Conservation (phyloP, 2,113 vertebrate species). For the Elgaria multicarinata region DNA sequence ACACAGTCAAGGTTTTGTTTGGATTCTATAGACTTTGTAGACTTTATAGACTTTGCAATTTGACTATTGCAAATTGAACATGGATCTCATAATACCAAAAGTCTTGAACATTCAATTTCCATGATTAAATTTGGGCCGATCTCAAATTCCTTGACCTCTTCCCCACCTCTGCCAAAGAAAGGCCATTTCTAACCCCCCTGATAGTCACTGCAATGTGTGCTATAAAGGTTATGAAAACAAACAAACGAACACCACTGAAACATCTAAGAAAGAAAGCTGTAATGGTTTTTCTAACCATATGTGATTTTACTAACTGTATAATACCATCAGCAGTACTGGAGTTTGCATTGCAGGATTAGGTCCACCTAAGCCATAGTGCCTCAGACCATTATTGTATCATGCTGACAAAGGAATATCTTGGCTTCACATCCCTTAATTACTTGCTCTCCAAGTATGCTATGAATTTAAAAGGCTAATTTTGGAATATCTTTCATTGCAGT, state of each 20-base stretch:
- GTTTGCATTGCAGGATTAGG: conserved; percentile 6
- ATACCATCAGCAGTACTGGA: not conserved
- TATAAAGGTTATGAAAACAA: not conserved
- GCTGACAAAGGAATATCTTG: conserved; percentile 6
- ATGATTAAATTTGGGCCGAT: not conserved
- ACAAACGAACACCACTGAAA: not conserved
- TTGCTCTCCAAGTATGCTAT: conserved; percentile 6
- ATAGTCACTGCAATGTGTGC: not conserved
- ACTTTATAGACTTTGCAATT: too few relatives aligned
- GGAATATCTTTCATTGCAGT: conserved; percentile 29
- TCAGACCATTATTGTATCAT: conserved; percentile 10
- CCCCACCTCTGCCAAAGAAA: not conserved
- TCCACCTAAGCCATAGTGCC: not conserved
- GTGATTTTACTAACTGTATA: not conserved
- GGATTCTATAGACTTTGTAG: not conserved
- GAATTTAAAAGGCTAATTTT: conserved; percentile 25
- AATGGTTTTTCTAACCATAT: not conserved
- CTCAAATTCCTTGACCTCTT: not conserved
- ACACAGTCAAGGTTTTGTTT: not conserved
- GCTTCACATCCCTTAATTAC: conserved; percentile 2
- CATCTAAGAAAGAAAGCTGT: not conserved
- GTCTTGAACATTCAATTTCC: not conserved
- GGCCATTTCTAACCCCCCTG: not conserved
- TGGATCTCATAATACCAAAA: not conserved
- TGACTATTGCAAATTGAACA: not conserved